These are phyloP conservation scores for Phenganax stokvisi DNA, from an alignment of 92 coral and sea anemone species.

Conservation along the genomic window DNA sequence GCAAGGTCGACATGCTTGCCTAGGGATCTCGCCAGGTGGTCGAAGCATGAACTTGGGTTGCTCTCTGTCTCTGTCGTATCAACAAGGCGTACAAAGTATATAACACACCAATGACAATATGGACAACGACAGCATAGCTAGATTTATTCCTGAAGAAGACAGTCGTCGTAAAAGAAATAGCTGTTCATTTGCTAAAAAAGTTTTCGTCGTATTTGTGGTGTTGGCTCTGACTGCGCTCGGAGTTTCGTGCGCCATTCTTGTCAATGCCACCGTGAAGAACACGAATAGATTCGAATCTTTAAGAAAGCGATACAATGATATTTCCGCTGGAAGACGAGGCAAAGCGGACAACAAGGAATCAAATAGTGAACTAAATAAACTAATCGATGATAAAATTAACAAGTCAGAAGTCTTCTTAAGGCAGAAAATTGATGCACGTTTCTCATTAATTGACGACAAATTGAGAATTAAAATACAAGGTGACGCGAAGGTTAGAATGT, in stretches of 20 bases:
- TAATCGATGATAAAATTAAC: constrained; percentile 14
- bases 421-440: not conserved
- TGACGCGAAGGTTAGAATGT: not conserved
- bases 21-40: too few species aligned
- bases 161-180: not conserved
- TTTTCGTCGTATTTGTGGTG: not conserved
- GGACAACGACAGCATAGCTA: constrained; percentile 10
- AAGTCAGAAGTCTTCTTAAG: not conserved
- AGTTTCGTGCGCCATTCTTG: not conserved
- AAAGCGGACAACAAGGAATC: not conserved
- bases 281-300: not conserved
- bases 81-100: too few species aligned
- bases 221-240: not conserved
- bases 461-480: not conserved
- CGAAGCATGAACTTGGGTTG: too few species aligned
- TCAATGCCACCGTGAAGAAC: not conserved
- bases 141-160: not conserved
- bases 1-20: too few species aligned
- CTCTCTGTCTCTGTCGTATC: too few species aligned
- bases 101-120: not conserved
- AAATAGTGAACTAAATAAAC: not conserved
- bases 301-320: not conserved
- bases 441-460: not conserved
- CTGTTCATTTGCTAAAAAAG: not conserved
- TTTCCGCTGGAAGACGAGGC: not conserved